Evolutionary conservation across 2,113 vertebrate species (phyloP).

Genomic region (Cisticola juncidis): DNA sequence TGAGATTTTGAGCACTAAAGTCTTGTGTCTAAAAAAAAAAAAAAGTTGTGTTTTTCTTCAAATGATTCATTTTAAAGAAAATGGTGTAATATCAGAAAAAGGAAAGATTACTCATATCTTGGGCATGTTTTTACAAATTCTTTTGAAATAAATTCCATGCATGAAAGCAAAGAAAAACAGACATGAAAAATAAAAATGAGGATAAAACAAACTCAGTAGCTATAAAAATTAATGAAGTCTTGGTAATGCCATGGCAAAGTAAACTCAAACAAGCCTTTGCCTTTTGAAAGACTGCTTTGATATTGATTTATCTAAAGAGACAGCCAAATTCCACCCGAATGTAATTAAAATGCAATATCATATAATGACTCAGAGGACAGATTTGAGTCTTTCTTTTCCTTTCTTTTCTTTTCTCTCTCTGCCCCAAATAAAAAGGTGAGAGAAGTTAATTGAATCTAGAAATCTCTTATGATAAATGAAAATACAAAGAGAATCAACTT

Average conservation of each 20-base stretch:
- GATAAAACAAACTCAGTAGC: conserved; percentile 37
- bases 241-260: conserved; percentile 36
- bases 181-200: conserved; percentile 39
- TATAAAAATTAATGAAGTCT: conserved; percentile 58
- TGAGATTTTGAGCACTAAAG: neutral
- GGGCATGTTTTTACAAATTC: neutral
- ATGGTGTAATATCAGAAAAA: neutral
- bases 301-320: conserved; percentile 41
- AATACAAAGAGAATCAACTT: neutral
- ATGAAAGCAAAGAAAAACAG: conserved; percentile 29
- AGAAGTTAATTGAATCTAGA: conserved; percentile 21
- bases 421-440: neutral
- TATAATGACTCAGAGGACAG: conserved; percentile 11
- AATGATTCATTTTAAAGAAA: neutral
- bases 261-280: conserved; percentile 30
- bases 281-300: conserved; percentile 60
- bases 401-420: neutral
- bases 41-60: neutral
- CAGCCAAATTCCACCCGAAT: conserved; percentile 20
- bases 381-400: neutral
- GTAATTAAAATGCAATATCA: conserved; percentile 60
- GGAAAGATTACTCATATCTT: neutral
- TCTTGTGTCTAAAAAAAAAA: neutral
- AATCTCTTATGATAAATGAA: neutral
- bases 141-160: conserved; percentile 13